A percentile compares a stretch with the other conserved stretches of the same genome.
Conservation (phyloP, 2,797 vertebrate species). For the Etheostoma perlongum region DNA sequence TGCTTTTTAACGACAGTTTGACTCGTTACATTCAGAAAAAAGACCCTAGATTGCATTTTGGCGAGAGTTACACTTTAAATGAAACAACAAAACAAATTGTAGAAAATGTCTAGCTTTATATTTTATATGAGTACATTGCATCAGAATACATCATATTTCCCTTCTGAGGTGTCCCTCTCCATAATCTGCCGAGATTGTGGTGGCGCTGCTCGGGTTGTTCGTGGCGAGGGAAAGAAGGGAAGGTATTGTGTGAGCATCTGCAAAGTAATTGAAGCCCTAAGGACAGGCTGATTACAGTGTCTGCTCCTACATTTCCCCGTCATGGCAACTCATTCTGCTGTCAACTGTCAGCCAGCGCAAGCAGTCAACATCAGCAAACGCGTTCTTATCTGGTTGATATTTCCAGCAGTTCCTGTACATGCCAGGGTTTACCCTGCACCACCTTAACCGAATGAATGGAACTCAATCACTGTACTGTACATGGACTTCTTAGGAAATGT, state of each 20-base stretch:
- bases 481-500: no score
- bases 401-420: not conserved
- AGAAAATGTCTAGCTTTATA: not conserved
- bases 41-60: no score
- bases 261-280: constrained; percentile 79
- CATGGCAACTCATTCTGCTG: constrained; percentile 49
- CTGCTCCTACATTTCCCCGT: constrained; percentile 63
- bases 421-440: no score
- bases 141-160: not conserved
- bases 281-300: constrained; percentile 79
- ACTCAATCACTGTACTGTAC: no score
- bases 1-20: no score
- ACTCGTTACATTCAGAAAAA: no score
- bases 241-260: constrained; percentile 76
- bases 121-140: not conserved
- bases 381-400: not conserved
- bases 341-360: constrained; percentile 25
- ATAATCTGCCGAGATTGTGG: not conserved
- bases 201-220: not conserved
- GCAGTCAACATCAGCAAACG: constrained; percentile 19
- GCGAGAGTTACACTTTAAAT: no score
- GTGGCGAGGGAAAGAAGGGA: constrained; percentile 29
- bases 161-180: not conserved
- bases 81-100: not conserved
- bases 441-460: no score